phyloP scores from a whole-genome alignment of 2,113 vertebrate genomes.

The Rhabdornis inornatus region DNA sequence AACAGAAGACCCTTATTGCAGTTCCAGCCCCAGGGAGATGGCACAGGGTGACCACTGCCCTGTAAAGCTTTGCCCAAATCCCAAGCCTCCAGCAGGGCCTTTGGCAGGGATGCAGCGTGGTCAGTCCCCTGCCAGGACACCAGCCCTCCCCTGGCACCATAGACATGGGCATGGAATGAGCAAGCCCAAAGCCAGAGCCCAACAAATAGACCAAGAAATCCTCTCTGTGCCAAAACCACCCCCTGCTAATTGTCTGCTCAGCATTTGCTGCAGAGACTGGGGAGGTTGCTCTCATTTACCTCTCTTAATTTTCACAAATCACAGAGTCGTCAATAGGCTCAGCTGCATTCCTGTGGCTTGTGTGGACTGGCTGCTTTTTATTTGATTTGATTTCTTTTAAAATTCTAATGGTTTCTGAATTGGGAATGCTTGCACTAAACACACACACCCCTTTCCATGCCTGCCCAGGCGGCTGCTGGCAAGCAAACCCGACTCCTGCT shows the following conservation, averaged over 20 bases:
- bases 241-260: not conserved
- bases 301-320: conserved; percentile 23
- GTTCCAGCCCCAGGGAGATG: not conserved
- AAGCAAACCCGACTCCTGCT: not conserved
- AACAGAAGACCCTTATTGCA: not conserved
- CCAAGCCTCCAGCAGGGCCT: not conserved
- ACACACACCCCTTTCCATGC: not conserved
- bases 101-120: not conserved
- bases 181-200: not conserved
- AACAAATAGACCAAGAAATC: not conserved
- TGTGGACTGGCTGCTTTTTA: not conserved
- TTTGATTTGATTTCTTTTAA: not conserved
- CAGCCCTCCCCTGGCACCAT: not conserved
- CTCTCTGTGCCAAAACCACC: not conserved
- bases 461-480: not conserved
- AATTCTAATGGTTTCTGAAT: not conserved
- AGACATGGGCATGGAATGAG: not conserved
- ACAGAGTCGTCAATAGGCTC: not conserved
- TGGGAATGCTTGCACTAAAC: not conserved
- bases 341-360: conserved; percentile 36
- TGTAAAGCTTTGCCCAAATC: not conserved
- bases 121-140: not conserved
- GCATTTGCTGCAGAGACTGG: not conserved
- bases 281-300: not conserved
- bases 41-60: not conserved